These are phyloP conservation scores for Turritopsis rubra DNA, from an alignment of 30 jellyfish, hydroid and myxozoan genomes.

Conservation along the genomic window DNA sequence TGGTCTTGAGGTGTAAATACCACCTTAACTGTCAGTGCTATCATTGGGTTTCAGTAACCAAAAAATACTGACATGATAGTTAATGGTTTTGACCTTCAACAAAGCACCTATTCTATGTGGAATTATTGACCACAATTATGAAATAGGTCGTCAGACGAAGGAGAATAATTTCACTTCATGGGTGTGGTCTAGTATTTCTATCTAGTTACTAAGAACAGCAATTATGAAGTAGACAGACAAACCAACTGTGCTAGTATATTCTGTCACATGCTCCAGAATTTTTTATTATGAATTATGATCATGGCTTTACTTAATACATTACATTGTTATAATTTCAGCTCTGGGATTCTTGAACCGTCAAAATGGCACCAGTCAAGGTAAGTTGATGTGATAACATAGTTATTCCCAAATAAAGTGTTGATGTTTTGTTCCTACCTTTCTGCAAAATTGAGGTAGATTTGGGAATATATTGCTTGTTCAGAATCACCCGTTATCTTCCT, in stretches of 20 bases:
- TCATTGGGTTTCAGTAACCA: neutral
- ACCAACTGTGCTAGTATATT: neutral
- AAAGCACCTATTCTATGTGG: slow-evolving; percentile 37
- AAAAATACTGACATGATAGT: too few species aligned
- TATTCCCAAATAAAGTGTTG: neutral
- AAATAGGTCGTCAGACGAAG: slow-evolving; percentile 42
- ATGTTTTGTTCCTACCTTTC: neutral
- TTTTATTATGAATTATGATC: too few species aligned
- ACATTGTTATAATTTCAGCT: neutral
- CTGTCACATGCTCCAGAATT: neutral
- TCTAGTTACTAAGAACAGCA: slow-evolving; percentile 33
- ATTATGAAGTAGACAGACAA: slow-evolving; percentile 34
- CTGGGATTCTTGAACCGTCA: slow-evolving; percentile 7
- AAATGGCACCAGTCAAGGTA: slow-evolving; percentile 27
- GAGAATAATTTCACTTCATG: slow-evolving; percentile 29
- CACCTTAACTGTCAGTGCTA: too few species aligned
- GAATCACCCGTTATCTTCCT: neutral
- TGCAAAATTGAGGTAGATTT: neutral
- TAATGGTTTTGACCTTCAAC: slow-evolving; percentile 10
- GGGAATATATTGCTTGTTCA: neutral
- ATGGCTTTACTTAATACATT: neutral
- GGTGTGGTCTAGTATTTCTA: slow-evolving; percentile 34
- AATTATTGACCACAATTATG: slow-evolving; percentile 1
- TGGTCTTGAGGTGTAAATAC: too few species aligned
- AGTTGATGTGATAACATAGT: neutral